phyloP scores from a whole-genome alignment of 1,140 invertebrate species.

The Zaprionus vittiger region DNA sequence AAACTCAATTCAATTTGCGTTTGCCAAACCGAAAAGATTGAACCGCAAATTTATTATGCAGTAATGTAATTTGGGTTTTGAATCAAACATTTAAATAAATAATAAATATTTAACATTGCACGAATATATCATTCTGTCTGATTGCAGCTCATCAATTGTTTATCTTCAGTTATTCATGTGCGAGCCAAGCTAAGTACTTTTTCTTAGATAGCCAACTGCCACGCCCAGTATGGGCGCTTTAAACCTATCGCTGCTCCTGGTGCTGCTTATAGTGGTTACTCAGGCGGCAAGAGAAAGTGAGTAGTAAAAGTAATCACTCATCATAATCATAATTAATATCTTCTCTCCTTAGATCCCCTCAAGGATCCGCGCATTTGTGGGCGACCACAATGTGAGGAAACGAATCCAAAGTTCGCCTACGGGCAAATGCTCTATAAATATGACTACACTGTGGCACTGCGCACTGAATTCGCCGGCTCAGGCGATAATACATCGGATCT shows the following conservation, averaged over 20 bases:
- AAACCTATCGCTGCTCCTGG: conserved; percentile 43
- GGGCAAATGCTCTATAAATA: conserved; percentile 86
- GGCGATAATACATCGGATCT: conserved; percentile 88
- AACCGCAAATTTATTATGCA: conserved; percentile 20
- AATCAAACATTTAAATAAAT: not conserved
- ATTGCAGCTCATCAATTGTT: conserved; percentile 15
- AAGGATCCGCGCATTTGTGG: conserved; percentile 89
- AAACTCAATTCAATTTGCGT: conserved; percentile 6
- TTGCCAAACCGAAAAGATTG: not conserved
- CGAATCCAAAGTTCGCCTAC: conserved; percentile 87
- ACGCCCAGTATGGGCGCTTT: conserved; percentile 59
- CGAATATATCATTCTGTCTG: not conserved
- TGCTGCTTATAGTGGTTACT: conserved; percentile 37
- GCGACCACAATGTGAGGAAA: conserved; percentile 85
- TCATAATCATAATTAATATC: not conserved
- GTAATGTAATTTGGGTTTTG: not conserved
- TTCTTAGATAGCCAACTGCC: not conserved
- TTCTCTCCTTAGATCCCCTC: conserved; percentile 86
- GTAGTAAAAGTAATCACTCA: not conserved
- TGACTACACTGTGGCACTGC: conserved; percentile 87
- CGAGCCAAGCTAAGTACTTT: conserved; percentile 13
- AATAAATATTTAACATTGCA: not conserved
- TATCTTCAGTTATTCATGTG: not conserved
- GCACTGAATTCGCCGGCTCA: conserved; percentile 88
- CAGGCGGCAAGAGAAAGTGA: conserved; percentile 64